Base-by-base conservation (phyloP, 1,140 invertebrate genomes). In the Eupeodes corollae region DNA sequence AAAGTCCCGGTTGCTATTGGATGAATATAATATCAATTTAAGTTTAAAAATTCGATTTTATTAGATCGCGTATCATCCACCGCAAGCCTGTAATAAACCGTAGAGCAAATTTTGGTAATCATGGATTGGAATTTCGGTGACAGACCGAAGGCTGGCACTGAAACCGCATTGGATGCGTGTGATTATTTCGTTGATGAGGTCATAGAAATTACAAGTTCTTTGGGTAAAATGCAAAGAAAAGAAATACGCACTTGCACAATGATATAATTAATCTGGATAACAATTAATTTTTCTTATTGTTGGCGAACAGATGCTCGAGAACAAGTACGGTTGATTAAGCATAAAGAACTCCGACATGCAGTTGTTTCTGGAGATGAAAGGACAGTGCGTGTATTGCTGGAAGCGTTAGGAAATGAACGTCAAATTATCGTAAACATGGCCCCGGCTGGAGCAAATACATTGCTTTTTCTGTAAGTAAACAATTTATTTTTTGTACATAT, bases 401-500 rank as follows among this genome's bases (percentile, higher is more conserved):
- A 78, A 42, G 76, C 79, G 1, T 64, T 86, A 37, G 79, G 78
- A 0, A 57, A 67, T 18, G 77, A 84, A 53, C 75, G 81, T 0
- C 83, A 83, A 54, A 74, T 79, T 38, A 78, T 91, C 37, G 77
- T 91, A 45, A 93, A 93, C 61, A 79, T 89, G 75, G 82, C 88
- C 5, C 87, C 88, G 0, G 84, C 82, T 55, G 88, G 88, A 5
- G 82, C 83, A 39, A 91, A 89, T 56, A 92, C 88, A 0, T 63
- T 93, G 35, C 71, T 94, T 16, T 93, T 88, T 65, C 79, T 84
- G 84, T 88, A 62, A 79, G 80, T 73, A 26, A 16, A 21, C 13
- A 12, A 15, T n/a, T n/a, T n/a, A n/a, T n/a, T n/a, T n/a, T n/a
- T n/a, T n/a, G n/a, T n/a, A n/a, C n/a, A n/a, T n/a, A n/a, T n/a